Evolutionary conservation across 2,113 vertebrate species (phyloP), one percentile per base, ranked within the genome.

Genomic region (Rhipidura dahli): DNA sequence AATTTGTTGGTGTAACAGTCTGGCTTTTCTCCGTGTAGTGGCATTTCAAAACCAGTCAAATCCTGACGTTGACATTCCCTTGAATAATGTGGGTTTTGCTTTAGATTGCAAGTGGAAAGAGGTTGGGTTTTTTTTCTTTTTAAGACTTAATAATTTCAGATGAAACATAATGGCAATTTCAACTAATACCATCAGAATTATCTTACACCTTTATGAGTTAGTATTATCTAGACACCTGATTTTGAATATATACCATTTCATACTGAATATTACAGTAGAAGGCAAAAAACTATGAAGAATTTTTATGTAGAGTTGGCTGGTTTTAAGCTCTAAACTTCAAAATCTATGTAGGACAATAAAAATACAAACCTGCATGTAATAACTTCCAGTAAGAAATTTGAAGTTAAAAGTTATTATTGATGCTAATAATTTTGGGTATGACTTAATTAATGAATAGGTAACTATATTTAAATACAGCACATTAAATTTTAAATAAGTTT

Each of bases 251-350:
- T 66, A n/a, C 16, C 0, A 1, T 56, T 96, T 90, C 7, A 12
- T 83, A 54, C 7, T 40, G 54, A 86, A 31, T 83, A 72, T 51
- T 65, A 54, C 33, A 78, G 44, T 18, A 66, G 28, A 80, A 82
- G 68, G 40, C 59, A 68, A 69, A 88, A 78, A 28, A 4, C 11
- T 15, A 7, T 16, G 10, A 78, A 40, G 28, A 65, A 78, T 66
- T 73, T 50, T 45, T 87, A 47, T 54, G n/a, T 22, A 20, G 75
- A 70, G 30, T 87, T 84, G 47, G 11, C 64, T 86, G 40, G 0
- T 59, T 83, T 88, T 76, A 88, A 92, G 33, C 21, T 83, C 72
- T 92, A 81, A 92, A 63, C n/a, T 53, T 83, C 66, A 86, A 93
- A 94, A 53, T 40, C 50, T 8, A 1, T 8, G 1, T 49, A 26